Evolutionary conservation across 2,888 invertebrate species (phyloP).

Genomic region (Plebejus argus): DNA sequence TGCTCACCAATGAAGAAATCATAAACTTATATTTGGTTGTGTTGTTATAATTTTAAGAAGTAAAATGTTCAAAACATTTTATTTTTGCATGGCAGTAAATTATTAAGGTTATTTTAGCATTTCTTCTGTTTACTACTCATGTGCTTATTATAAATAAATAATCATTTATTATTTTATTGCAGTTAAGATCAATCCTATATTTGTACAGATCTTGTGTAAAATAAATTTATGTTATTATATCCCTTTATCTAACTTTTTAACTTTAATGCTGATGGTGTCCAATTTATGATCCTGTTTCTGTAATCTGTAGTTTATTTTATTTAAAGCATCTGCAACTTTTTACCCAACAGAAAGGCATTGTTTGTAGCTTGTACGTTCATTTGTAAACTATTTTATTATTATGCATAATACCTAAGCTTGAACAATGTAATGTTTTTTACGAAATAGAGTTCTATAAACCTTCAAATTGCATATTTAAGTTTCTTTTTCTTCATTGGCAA

Average conservation of each 20-base stretch:
- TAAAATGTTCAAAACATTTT: no score
- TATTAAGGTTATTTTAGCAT: no score
- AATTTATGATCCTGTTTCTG: no score
- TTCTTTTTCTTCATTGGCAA: conserved; percentile 42
- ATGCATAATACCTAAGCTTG: background rate
- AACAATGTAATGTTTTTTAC: background rate
- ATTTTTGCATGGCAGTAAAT: background rate
- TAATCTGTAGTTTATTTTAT: no score
- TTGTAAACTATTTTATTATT: background rate
- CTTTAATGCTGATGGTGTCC: no score
- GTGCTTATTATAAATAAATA: no score
- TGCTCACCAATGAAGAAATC: conserved; percentile 41
- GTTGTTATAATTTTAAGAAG: no score
- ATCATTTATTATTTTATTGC: no score
- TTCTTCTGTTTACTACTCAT: background rate
- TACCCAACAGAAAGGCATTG: background rate
- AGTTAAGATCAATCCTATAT: no score
- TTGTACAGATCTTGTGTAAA: no score
- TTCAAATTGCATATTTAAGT: conserved; percentile 33
- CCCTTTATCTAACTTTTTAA: no score
- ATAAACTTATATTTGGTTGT: conserved; percentile 36
- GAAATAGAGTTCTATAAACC: background rate
- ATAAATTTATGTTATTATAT: no score
- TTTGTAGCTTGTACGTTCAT: background rate
- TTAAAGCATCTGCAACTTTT: background rate